Evolutionary conservation across 2,888 invertebrate species (phyloP), one percentile per base, ranked within the genome.

Genomic region (Rhodophaea formosa): DNA sequence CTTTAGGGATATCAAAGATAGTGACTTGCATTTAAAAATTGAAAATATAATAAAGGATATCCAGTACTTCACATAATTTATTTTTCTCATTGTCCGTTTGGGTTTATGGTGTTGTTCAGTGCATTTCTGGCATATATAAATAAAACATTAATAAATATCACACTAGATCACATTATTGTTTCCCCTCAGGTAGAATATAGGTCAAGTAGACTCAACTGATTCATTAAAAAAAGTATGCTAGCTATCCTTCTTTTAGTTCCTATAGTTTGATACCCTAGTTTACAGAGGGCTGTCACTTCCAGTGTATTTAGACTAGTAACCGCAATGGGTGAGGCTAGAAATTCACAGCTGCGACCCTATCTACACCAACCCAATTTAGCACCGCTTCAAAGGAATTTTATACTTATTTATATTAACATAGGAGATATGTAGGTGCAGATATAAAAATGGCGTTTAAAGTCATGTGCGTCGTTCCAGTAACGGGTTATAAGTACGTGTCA

Each of bases 321-420:
- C 86, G 69, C 85, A 83, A 82, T 75, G 76, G 72, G 77, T 77
- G 74, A 76, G 74, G 78, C 80, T 75, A 78, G 75, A 71, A 69
- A 70, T 72, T 75, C 75, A 61, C 86, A 85, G 83, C 80, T 85
- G 85, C 66, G 83, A 67, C 84, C 70, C 66, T 57, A 17, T 7
- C 53, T 43, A 43, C 14, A 43, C 56, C 7, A 42, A 47, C n/a
- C 12, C 30, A 42, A 47, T 42, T 45, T 45, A n/a, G 7, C 16
- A 32, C 30, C 35, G 12, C 7, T 17, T 35, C 35, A 32, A 16
- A 45, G 45, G 3, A 55, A 32, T n/a, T 17, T 44, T 16, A 12
- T 12, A 17, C 54, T 46, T 55, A 30, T 30, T 8, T n/a, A 32
- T 35, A 16, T 46, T n/a, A 32, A 10, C 12, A 45, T 35, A 55